Conservation (phyloP, 2,797 vertebrate genomes). For the Decapterus maruadsi region DNA sequence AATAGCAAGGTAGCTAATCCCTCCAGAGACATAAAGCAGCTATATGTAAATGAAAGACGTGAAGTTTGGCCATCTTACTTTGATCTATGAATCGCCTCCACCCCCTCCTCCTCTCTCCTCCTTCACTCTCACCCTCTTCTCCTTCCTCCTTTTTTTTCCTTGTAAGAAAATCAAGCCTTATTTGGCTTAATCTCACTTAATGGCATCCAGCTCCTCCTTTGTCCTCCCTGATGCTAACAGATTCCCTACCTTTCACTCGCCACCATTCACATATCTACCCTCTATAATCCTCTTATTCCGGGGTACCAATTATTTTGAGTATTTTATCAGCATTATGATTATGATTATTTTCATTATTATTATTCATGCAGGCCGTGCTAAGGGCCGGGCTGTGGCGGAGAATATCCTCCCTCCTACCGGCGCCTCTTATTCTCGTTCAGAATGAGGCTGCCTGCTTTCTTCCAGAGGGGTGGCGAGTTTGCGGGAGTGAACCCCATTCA, state of each 20-base stretch:
- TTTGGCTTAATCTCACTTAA: slow-evolving; percentile 99
- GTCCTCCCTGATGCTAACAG: slow-evolving; percentile 94
- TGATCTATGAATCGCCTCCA: slow-evolving; percentile 93
- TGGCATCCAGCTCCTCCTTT: slow-evolving; percentile 94
- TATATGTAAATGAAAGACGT: slow-evolving; percentile 97
- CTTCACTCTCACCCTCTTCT: slow-evolving; percentile 75
- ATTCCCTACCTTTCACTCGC: slow-evolving; percentile 92
- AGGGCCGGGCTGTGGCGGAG: slow-evolving; percentile 85
- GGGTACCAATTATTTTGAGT: slow-evolving; percentile 95
- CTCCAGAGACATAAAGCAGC: slow-evolving; percentile 93
- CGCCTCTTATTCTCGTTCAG: slow-evolving; percentile 69
- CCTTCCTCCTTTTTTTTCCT: slow-evolving; percentile 77
- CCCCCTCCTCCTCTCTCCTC: slow-evolving; percentile 53
- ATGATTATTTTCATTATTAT: slow-evolving; percentile 90
- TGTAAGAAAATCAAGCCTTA: slow-evolving; percentile 96
- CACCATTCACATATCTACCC: slow-evolving; percentile 92
- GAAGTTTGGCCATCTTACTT: slow-evolving; percentile 91
- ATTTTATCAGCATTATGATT: slow-evolving; percentile 95
- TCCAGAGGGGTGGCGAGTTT: slow-evolving; percentile 71
- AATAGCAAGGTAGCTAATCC: slow-evolving; percentile 90
- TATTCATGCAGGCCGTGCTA: slow-evolving; percentile 85
- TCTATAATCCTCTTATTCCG: slow-evolving; percentile 90
- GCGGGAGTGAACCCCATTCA: slow-evolving; percentile 90
- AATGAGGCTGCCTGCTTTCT: slow-evolving; percentile 88
- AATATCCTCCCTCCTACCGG: slow-evolving; percentile 58